Base-by-base conservation (phyloP, 2,113 vertebrate species). In the Cyrtonyx montezumae region DNA sequence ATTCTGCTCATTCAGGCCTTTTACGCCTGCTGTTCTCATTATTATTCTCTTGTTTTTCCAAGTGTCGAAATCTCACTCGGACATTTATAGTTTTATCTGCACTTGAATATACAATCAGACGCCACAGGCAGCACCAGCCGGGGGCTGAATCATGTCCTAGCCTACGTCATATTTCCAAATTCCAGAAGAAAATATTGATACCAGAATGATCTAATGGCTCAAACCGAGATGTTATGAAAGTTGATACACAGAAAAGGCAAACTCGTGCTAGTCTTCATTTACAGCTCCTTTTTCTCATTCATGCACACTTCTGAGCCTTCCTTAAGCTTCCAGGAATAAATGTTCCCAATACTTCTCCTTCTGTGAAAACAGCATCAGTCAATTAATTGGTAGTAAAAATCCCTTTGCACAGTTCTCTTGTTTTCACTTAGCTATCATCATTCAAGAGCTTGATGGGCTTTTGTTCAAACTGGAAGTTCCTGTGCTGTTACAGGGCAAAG, bases 41-140 rank as follows among this genome's bases (percentile, higher is more conserved):
- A 84, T 77, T 83, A 51, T 40, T 65, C 71, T 95, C 67, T 85
- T 94, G 94, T 87, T 95, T 88, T 87, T 82, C 79, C 22, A 37
- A 69, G 81, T 42, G 45, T 63, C 11, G 2, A 91, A 87, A 89
- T 84, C 83, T 92, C 84, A 36, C 79, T 84, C 1, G 2, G 75
- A 92, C 92, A 73, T 90, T 81, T 69, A 66, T 65, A 51, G 73
- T 93, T 91, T 81, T 79, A 45, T 86, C 88, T 88, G 79, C 87
- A 30, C 77, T 88, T 81, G 65, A 91, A 91, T 92, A 49, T 77
- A 84, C 74, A 93, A 87, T 90, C 77, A 71, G 78, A 73, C 1
- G 0, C 80, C 58, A 43, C 66, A 84, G 86, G 53, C 83, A 62
- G 22, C 40, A 61, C 43, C 90, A 88, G 18, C 22, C 77, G 0